Evolutionary conservation across 2,888 invertebrate genomes (phyloP).

Genomic region (Halictus quadricinctus): DNA sequence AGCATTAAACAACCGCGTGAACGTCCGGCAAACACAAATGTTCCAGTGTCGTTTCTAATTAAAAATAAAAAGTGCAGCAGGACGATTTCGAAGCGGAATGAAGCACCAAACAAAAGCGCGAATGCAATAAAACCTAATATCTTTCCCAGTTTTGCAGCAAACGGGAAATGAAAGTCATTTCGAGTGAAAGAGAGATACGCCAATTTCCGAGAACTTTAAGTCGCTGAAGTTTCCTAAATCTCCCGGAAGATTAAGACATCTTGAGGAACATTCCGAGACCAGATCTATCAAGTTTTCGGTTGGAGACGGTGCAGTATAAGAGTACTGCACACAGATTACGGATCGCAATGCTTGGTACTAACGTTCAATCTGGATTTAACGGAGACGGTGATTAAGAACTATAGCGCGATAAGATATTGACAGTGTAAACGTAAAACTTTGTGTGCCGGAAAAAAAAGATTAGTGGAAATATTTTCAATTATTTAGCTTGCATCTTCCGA

Average conservation of each 20-base stretch:
- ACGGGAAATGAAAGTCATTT: conserved; percentile 8
- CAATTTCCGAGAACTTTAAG: conserved; percentile 3
- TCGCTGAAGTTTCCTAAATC: not conserved
- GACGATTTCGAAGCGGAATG: not conserved
- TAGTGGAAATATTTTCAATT: not conserved
- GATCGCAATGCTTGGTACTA: not conserved
- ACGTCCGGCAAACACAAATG: not conserved
- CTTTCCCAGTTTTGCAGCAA: not conserved
- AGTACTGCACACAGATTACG: not conserved
- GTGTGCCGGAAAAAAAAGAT: not conserved
- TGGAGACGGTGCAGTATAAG: not conserved
- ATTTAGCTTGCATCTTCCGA: not conserved
- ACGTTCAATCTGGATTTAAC: not conserved
- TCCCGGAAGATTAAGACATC: conserved; percentile 1
- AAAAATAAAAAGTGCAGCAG: not conserved
- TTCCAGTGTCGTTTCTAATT: not conserved
- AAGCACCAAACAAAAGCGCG: not conserved
- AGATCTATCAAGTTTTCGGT: not conserved
- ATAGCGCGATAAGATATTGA: too few relatives aligned
- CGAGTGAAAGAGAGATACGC: not conserved
- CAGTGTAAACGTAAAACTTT: not conserved
- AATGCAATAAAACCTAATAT: not conserved
- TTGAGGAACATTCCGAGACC: not conserved
- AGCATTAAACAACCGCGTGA: not conserved
- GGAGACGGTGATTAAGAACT: not conserved